Conservation (phyloP, 2,113 vertebrate species). For the Nothocercus julius region DNA sequence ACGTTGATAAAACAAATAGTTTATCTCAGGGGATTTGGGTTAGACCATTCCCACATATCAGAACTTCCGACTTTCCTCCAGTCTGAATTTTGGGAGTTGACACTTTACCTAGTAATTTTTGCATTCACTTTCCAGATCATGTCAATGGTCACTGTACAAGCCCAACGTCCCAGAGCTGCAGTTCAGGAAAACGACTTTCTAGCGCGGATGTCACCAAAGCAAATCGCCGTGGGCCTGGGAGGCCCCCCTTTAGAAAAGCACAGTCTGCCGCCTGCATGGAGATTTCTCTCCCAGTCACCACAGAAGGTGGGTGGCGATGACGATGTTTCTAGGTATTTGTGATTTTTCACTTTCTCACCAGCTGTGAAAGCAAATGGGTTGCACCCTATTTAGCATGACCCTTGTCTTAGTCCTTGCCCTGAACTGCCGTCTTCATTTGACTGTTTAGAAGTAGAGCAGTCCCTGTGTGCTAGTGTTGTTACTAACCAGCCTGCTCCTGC, state of each 20-base stretch:
- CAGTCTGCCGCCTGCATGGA: constrained; percentile 99
- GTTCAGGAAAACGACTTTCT: constrained; percentile 89
- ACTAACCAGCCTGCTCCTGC: constrained; percentile 33
- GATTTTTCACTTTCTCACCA: neutral
- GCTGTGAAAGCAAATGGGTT: neutral
- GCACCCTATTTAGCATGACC: neutral
- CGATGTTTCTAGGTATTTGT: neutral
- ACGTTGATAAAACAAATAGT: neutral
- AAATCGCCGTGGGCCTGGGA: constrained; percentile 90
- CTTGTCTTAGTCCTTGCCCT: neutral
- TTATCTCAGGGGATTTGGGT: neutral
- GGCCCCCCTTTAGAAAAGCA: constrained; percentile 97
- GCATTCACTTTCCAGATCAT: constrained; percentile 89
- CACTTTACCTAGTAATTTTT: constrained; percentile 14
- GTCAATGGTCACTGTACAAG: constrained; percentile 98
- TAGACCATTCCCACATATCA: neutral
- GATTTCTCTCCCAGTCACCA: constrained; percentile 95
- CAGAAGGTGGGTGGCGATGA: constrained; percentile 91
- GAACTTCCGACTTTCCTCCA: neutral
- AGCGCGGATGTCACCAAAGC: constrained; percentile 89
- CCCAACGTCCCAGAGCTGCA: constrained; percentile 90
- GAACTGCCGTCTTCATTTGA: neutral
- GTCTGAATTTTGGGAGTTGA: neutral
- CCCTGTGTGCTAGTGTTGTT: neutral
- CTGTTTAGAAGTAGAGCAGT: neutral